A percentile compares a stretch with the other conserved stretches of the same genome.
Conservation (phyloP, 2,888 invertebrate genomes). For the Cerastoderma edule region DNA sequence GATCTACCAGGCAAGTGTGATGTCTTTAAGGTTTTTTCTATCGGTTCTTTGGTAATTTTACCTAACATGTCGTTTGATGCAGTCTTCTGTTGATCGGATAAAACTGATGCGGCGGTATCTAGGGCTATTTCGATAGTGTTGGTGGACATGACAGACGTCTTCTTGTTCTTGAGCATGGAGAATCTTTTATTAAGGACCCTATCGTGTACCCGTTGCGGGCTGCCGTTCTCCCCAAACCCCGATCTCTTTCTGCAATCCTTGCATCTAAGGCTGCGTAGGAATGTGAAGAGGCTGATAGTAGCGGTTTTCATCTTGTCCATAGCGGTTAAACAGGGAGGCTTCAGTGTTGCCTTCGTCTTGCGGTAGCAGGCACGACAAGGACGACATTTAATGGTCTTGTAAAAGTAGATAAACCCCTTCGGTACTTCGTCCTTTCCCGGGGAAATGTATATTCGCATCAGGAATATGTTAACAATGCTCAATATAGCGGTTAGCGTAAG, state of each 20-base stretch:
- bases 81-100: too few species aligned
- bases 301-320: background rate
- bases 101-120: too few species aligned
- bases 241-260: background rate
- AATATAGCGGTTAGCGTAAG: constrained; percentile 40
- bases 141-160: too few species aligned
- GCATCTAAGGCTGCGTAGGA: constrained; percentile 1
- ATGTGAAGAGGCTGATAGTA: background rate
- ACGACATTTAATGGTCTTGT: constrained; percentile 41
- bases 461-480: constrained; percentile 43
- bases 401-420: constrained; percentile 33
- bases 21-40: too few species aligned
- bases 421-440: constrained; percentile 37
- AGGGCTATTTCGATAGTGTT: too few species aligned
- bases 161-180: too few species aligned
- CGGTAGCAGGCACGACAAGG: constrained; percentile 30
- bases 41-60: too few species aligned
- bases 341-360: constrained; percentile 10
- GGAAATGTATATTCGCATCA: constrained; percentile 42
- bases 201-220: background rate
- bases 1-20: too few species aligned
- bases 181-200: constrained; percentile 1
- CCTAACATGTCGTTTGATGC: too few species aligned
- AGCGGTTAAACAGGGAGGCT: constrained; percentile 10
- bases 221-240: too few species aligned